phyloP scores from a whole-genome alignment of 2,113 vertebrate genomes.

The Neolamprologus sp. region DNA sequence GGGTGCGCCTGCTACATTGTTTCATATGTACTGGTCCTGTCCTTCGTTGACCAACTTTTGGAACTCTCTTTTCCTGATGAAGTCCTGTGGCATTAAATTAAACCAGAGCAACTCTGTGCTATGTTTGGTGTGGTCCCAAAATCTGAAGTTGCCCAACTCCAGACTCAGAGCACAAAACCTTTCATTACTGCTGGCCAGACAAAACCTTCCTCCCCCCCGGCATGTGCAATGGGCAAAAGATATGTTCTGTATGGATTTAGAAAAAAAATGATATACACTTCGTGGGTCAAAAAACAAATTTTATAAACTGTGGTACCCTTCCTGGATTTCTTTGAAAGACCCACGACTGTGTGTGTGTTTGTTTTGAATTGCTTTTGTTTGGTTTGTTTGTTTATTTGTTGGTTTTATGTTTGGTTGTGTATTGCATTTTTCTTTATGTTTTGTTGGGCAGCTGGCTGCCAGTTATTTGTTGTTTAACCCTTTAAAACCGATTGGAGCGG shows the following conservation, averaged over 20 bases:
- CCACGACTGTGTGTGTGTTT: fast-evolving
- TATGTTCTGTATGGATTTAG: not conserved
- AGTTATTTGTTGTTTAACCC: not conserved
- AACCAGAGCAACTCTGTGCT: not conserved
- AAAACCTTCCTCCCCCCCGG: not conserved
- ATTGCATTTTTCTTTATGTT: not conserved
- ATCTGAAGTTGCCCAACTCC: not conserved
- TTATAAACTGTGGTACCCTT: not conserved
- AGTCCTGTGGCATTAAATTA: not conserved
- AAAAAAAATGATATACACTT: fast-evolving
- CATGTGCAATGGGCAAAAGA: not conserved
- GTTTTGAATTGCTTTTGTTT: not conserved
- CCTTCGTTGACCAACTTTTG: not conserved
- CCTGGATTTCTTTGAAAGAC: not conserved
- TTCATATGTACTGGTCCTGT: not conserved
- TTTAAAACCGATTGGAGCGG: fast-evolving
- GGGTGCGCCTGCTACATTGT: not conserved
- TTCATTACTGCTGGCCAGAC: not conserved
- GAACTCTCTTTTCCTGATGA: not conserved
- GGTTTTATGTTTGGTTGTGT: not conserved
- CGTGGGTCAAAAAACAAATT: not conserved
- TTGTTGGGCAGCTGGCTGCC: not conserved
- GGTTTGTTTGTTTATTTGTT: not conserved
- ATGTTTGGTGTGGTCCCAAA: not conserved
- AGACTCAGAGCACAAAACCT: not conserved